A percentile compares a stretch with the other conserved stretches of the same genome.
These are phyloP conservation scores for Propsilocerus akamusi DNA, from an alignment of 1,140 invertebrate genomes.

Conservation along the genomic window DNA sequence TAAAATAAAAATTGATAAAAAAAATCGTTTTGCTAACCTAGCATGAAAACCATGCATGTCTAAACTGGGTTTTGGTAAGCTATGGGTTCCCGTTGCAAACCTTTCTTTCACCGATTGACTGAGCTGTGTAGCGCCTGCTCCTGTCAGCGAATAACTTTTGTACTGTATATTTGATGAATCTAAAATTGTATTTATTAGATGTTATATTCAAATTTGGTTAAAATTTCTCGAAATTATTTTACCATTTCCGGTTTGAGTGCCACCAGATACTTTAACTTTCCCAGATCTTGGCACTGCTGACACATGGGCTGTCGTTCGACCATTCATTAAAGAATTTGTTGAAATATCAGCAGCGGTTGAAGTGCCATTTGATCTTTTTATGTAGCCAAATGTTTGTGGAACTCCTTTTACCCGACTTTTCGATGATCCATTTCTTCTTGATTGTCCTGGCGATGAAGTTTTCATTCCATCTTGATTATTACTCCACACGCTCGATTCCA, in stretches of 20 bases:
- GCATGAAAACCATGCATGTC: conserved; percentile 13
- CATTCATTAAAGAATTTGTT: conserved; percentile 21
- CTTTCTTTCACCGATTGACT: conserved; percentile 59
- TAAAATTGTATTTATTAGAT: no score
- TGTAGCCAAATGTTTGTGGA: conserved; percentile 52
- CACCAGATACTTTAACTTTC: conserved; percentile 67
- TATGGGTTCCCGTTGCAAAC: conserved; percentile 51
- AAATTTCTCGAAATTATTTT: no score
- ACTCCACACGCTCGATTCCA: not conserved
- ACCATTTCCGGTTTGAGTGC: conserved; percentile 74
- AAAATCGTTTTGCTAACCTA: not conserved
- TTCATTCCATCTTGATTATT: not conserved
- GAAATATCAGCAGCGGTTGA: conserved; percentile 22
- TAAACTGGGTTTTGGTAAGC: conserved; percentile 45
- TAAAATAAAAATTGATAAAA: not conserved
- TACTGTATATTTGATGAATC: conserved; percentile 30
- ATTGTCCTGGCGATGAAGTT: not conserved
- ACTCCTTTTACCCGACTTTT: conserved; percentile 35
- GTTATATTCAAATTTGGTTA: no score
- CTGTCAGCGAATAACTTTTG: conserved; percentile 53
- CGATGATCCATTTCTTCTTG: conserved; percentile 17
- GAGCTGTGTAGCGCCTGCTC: conserved; percentile 52
- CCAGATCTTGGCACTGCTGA: conserved; percentile 59
- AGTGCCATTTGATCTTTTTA: conserved; percentile 40
- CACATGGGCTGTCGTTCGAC: conserved; percentile 43